A percentile compares a stretch with the other conserved stretches of the same genome.
phyloP scores from a whole-genome alignment of 2,888 invertebrate species.

The Limnephilus auricula region DNA sequence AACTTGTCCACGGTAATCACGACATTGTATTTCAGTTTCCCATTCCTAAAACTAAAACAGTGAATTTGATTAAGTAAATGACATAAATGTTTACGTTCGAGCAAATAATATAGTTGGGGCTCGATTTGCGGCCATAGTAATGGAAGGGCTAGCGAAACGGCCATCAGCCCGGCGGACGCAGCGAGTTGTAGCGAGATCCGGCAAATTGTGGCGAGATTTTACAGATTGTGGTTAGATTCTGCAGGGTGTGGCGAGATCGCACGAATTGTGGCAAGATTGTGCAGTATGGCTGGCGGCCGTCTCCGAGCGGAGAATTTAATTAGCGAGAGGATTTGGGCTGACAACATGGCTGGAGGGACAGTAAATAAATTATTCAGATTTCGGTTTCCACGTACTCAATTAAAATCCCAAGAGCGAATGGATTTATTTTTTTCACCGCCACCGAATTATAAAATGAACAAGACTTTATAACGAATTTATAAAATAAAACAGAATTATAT shows the following conservation, averaged over 20 bases:
- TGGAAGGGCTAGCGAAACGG: not conserved
- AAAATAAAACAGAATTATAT: too few species aligned
- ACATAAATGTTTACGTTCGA: not conserved
- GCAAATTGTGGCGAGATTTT: slow-evolving; percentile 41
- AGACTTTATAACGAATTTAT: not conserved
- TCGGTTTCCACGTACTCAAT: not conserved
- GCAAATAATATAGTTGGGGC: not conserved
- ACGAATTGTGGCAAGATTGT: slow-evolving; percentile 12
- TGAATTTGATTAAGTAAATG: not conserved
- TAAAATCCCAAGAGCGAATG: not conserved
- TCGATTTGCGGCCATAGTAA: not conserved
- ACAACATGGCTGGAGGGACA: slow-evolving; percentile 2
- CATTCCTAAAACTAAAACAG: too few species aligned
- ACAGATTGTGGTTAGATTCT: slow-evolving; percentile 30
- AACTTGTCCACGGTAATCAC: not conserved
- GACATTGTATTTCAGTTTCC: not conserved
- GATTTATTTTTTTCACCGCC: not conserved
- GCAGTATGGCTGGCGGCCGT: slow-evolving; percentile 16
- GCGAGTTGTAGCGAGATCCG: not conserved
- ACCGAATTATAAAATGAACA: not conserved
- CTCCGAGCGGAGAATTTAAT: slow-evolving; percentile 32
- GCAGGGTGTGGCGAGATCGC: not conserved
- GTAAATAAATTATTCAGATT: slow-evolving; percentile 28
- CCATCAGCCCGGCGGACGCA: not conserved
- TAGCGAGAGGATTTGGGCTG: slow-evolving; percentile 20